Base-by-base conservation (phyloP, 2,797 vertebrate species). In the Rhynchonycteris naso region DNA sequence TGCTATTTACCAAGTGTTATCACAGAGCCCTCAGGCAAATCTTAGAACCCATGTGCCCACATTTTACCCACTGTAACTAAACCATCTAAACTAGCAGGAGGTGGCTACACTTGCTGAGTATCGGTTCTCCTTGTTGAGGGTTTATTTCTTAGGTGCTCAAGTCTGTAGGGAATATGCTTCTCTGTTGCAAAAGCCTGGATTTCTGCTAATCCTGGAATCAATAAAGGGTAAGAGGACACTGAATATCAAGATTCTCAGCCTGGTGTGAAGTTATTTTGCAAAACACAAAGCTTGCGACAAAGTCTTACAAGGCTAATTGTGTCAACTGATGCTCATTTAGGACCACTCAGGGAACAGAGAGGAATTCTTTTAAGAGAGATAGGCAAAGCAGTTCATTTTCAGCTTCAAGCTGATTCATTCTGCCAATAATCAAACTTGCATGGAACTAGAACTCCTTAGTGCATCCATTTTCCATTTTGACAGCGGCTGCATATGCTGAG, bases 1-100 rank as follows among this genome's bases (percentile, higher is more conserved):
- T 88, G 30, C 5, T 96, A 69, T 95, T 97, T 94, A 80, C 84
- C 30, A 54, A 96, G 91, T 90, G 7, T 72, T 89, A 82, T 59
- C 68, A 50, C 68, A 50, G 89, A 78, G 50, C 66, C 90, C 81
- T 61, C 38, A 15, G 90, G 90, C 83, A 56, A 38, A 11, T 83
- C 86, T 92, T 50, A 52, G 59, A 96, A 52, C 66, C 90, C 13
- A 50, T 65, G 26, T 97, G 68, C 80, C 68, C 89, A 24, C 78
- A 50, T 11, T 35, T 72, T 85, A 16, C 47, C 84, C 69, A 18
- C 87, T 59, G 28, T 35, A 90, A 63, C 74, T 38, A 92, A 93
- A 61, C 52, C 93, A 69, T 74, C 75, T 13, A 38, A 76, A 71
- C 50, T 12, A 72, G 93, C 56, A 87, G 79, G 80, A 56, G 13